A percentile compares a stretch with the other conserved stretches of the same genome.
Evolutionary conservation across 2,113 vertebrate species (phyloP).

Genomic region (Oncorhynchus kisutch): DNA sequence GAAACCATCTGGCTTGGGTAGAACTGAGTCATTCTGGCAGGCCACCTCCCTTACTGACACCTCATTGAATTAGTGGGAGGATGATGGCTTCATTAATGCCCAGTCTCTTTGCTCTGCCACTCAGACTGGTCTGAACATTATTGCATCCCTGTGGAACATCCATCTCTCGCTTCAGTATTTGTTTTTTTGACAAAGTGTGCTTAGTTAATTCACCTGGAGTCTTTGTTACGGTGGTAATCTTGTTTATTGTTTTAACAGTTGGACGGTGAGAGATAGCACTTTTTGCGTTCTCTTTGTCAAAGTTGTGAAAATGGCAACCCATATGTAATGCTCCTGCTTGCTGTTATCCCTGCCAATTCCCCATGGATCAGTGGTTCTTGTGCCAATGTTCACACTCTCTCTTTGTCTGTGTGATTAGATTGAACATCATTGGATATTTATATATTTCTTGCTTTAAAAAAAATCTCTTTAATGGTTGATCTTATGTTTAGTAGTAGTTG

Average conservation of each 20-base stretch:
- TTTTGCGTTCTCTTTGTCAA: slow-evolving; percentile 72
- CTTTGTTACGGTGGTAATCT: slow-evolving; percentile 42
- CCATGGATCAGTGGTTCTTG: slow-evolving; percentile 48
- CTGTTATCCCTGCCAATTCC: slow-evolving; percentile 73
- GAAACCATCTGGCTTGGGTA: slow-evolving; percentile 78
- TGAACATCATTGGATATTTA: slow-evolving; percentile 58
- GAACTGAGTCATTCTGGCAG: slow-evolving; percentile 71
- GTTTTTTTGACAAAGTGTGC: not conserved
- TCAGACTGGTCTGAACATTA: slow-evolving; percentile 17
- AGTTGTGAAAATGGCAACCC: slow-evolving; percentile 79
- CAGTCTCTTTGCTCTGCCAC: slow-evolving; percentile 41
- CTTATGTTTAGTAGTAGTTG: slow-evolving; percentile 47
- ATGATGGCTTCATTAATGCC: slow-evolving; percentile 64
- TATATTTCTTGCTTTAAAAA: slow-evolving; percentile 21
- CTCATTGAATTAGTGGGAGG: slow-evolving; percentile 77
- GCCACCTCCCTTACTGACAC: slow-evolving; percentile 74
- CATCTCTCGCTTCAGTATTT: not conserved
- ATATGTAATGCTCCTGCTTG: slow-evolving; percentile 75
- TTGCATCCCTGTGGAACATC: not conserved
- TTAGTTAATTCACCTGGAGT: slow-evolving; percentile 28
- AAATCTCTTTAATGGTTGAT: slow-evolving; percentile 35
- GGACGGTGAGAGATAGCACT: slow-evolving; percentile 68
- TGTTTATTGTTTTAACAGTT: slow-evolving; percentile 61
- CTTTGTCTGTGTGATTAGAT: slow-evolving; percentile 73
- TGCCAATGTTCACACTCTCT: slow-evolving; percentile 29